Conservation (phyloP, 2,888 invertebrate genomes). For the Drosophila planitibia region DNA sequence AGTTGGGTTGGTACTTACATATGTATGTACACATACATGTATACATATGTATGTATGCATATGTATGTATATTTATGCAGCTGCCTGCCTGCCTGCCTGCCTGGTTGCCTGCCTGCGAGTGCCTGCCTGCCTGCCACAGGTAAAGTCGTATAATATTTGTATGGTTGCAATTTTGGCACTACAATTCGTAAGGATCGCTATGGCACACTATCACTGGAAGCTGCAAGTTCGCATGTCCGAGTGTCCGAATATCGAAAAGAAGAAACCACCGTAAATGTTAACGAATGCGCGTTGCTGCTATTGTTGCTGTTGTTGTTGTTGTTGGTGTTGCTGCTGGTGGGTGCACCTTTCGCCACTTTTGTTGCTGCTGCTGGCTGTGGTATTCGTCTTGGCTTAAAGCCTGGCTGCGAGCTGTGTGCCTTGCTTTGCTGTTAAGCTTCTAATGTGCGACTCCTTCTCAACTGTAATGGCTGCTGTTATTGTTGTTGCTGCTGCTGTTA, state of each 20-base stretch:
- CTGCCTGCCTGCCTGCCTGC: slow-evolving; percentile 23
- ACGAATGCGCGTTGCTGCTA: slow-evolving; percentile 29
- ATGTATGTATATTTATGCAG: slow-evolving; percentile 37
- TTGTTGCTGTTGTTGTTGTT: slow-evolving; percentile 29
- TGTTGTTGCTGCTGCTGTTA: slow-evolving; percentile 40
- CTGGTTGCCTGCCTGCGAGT: neutral
- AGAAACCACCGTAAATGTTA: slow-evolving; percentile 38
- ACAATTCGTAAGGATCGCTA: slow-evolving; percentile 62
- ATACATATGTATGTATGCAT: slow-evolving; percentile 1
- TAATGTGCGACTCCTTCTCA: slow-evolving; percentile 51
- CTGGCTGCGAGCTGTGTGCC: slow-evolving; percentile 49
- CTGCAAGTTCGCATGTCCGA: slow-evolving; percentile 27
- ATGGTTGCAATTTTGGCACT: slow-evolving; percentile 50
- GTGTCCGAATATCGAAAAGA: slow-evolving; percentile 30
- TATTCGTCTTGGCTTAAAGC: slow-evolving; percentile 45
- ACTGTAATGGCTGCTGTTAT: slow-evolving; percentile 29
- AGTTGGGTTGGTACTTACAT: slow-evolving; percentile 39
- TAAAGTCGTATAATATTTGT: slow-evolving; percentile 41
- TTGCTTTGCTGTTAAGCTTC: slow-evolving; percentile 47
- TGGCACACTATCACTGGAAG: slow-evolving; percentile 58
- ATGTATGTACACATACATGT: slow-evolving; percentile 5
- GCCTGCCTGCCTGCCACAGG: slow-evolving; percentile 29
- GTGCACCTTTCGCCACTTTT: slow-evolving; percentile 79
- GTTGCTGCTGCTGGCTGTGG: slow-evolving; percentile 34
- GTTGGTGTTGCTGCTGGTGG: slow-evolving; percentile 64